Evolutionary conservation across 2,113 vertebrate genomes (phyloP).

Genomic region (Himantopus leucocephalus): DNA sequence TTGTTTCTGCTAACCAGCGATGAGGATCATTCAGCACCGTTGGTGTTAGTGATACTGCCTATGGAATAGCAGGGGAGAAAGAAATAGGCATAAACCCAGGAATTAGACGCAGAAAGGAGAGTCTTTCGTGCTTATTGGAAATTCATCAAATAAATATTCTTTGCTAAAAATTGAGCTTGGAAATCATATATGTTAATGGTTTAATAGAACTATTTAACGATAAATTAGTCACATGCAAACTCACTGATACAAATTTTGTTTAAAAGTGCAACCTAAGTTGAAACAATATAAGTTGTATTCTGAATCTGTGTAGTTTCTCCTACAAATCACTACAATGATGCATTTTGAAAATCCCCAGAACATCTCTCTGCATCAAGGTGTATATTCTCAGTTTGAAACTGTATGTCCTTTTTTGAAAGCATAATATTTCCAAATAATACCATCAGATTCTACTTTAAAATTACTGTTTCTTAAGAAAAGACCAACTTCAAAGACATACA

Average conservation of each 20-base stretch:
- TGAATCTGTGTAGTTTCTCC: background rate
- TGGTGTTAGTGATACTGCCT: slow-evolving; percentile 84
- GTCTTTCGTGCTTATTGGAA: background rate
- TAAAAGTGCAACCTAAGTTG: background rate
- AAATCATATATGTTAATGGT: background rate
- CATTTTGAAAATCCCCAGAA: background rate
- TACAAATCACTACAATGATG: background rate
- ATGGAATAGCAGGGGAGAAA: background rate
- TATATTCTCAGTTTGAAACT: background rate
- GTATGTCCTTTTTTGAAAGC: background rate
- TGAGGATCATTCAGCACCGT: slow-evolving; percentile 84
- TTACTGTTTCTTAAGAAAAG: background rate
- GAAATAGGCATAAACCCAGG: background rate
- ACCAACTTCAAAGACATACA: background rate
- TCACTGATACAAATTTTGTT: background rate
- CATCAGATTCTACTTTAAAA: background rate
- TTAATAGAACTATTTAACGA: background rate
- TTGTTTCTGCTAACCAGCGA: slow-evolving; percentile 92
- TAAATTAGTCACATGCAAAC: background rate
- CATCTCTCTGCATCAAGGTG: background rate
- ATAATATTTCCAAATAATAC: background rate
- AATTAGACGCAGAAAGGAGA: background rate
- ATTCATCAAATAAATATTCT: background rate
- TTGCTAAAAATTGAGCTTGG: background rate
- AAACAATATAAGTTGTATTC: background rate